Base-by-base conservation (phyloP, 2,797 vertebrate genomes). In the Coendou prehensilis region DNA sequence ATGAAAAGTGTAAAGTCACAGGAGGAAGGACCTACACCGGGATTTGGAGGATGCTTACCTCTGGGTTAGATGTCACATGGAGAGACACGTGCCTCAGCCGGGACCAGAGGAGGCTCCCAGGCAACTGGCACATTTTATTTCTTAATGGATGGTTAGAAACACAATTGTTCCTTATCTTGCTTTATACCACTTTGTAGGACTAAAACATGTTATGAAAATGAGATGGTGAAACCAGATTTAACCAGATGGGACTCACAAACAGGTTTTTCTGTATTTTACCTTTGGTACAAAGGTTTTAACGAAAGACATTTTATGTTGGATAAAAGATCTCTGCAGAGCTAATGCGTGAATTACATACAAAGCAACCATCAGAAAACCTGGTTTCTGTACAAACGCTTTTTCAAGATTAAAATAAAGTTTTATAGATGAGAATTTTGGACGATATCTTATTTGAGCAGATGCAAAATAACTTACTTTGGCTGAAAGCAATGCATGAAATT, bases 401-500 rank as follows among this genome's bases (percentile, higher is more conserved):
- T 82, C 28, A 75, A 81, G 87, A 78, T 95, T 97, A 94, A 97
- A 52, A 57, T 96, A 26, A 83, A 90, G 61, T 95, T 80, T 83
- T 2, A 9, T 52, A 91, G 92, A 93, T 90, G 85, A 96, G 37
- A 94, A 89, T 96, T 97, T 94, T 89, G n/a, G 75, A 97, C 92
- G 96, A 85, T 52, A 93, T 93, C 82, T 94, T 92, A 84, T 85
- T 96, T 83, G 69, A 88, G 88, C 87, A 93, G 78, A 94, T 20
- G 93, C 52, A 33, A 81, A 93, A 97, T 81, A 83, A 5, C 20
- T 71, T 82, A 87, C 96, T 98, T 97, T 97, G 96, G 87, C 97
- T 87, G 87, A 75, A 98, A 64, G 71, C 63, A 84, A 91, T 71
- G 52, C 87, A 85, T 85, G 59, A 97, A 97, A 97, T 97, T 96